Evolutionary conservation across 2,888 invertebrate genomes (phyloP), one percentile per base, ranked within the genome.

Genomic region (Dryobota labecula): DNA sequence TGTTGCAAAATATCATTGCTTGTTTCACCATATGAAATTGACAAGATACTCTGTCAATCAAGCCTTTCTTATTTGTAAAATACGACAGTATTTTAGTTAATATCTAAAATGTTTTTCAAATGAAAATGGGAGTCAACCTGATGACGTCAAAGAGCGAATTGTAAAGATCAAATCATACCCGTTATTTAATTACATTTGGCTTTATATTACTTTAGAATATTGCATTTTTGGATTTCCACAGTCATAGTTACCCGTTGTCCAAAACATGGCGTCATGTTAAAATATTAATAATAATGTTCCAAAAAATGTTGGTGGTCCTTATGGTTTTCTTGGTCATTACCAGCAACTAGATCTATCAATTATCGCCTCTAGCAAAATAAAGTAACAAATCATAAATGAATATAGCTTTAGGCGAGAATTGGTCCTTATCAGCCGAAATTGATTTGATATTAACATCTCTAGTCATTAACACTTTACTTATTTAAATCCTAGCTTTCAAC

Each of bases 11-110:
- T 64, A n/a, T n/a, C 9, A 24, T 20, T 51, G 11, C 15, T 30
- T 6, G 9, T 57, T 67, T 66, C 41, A 13, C n/a, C 9, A 30
- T 3, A 6, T 27, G 9, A 76, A 66, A 75, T n/a, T 75, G 13
- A n/a, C 15, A 38, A n/a, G 6, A 65, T 6, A 30, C 30, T 30
- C 60, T 43, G 43, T 30, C 20, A n/a, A 20, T 20, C 27, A 27
- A 58, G 38, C 20, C 2, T 60, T 2, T 13, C 20, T 13, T 60
- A 27, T 60, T 60, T 43, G 20, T 43, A 30, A 43, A 24, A 33
- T 24, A 65, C 2, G 0, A 11, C 18, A 64, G 18, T 18, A 38
- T 13, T 58, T 58, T 58, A 2, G 9, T 18, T 24, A 2, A 38
- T 49, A n/a, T 11, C 13, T 33, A 13, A 62, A 0, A 27, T 63